These are phyloP conservation scores for Osmerus eperlanus DNA, from an alignment of 2,113 vertebrate genomes.

Conservation along the genomic window DNA sequence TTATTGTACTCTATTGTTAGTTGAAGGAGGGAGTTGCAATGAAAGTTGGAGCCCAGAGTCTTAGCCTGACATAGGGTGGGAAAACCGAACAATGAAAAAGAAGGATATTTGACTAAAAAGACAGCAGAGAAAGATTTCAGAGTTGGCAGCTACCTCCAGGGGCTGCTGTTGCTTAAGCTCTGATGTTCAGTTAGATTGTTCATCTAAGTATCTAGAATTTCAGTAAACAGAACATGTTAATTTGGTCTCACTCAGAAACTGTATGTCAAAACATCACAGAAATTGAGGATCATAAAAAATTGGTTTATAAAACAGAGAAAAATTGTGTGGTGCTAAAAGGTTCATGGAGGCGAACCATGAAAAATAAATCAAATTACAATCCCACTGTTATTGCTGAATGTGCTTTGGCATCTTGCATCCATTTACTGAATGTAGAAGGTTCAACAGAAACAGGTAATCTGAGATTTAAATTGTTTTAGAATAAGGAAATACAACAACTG, in stretches of 20 bases:
- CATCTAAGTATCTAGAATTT: background rate
- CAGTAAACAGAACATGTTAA: background rate
- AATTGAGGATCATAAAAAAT: too few relatives aligned
- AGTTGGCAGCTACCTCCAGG: slow-evolving; percentile 39
- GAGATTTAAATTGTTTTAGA: too few relatives aligned
- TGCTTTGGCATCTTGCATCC: too few relatives aligned
- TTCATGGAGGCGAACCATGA: too few relatives aligned
- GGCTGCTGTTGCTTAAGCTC: slow-evolving; percentile 50
- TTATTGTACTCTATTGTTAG: too few relatives aligned
- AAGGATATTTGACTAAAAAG: background rate
- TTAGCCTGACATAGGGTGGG: background rate
- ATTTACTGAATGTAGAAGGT: background rate
- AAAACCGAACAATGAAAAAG: slow-evolving; percentile 4
- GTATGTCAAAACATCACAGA: too few relatives aligned
- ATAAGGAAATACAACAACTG: too few relatives aligned
- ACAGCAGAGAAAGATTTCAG: background rate
- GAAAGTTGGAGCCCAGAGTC: background rate
- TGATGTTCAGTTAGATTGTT: background rate
- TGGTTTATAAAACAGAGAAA: too few relatives aligned
- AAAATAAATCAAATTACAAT: too few relatives aligned
- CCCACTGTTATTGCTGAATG: too few relatives aligned
- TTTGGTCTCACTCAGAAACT: background rate
- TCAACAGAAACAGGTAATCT: too few relatives aligned
- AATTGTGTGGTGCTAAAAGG: too few relatives aligned
- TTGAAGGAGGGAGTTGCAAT: background rate